phyloP scores from a whole-genome alignment of 2,888 invertebrate genomes.

The Sinhomidia bicolor region DNA sequence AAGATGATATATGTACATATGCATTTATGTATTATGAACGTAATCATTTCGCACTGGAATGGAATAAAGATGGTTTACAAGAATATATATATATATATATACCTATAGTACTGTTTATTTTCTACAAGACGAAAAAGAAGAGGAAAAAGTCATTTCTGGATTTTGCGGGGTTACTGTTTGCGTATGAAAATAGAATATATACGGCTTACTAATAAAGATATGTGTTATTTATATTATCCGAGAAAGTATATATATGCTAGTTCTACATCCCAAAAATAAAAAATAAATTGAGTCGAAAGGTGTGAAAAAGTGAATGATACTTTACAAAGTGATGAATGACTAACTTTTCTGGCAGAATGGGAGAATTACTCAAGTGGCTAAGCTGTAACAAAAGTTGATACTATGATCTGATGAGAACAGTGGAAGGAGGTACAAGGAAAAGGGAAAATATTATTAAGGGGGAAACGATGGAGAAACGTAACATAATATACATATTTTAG shows the following conservation, averaged over 20 bases:
- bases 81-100: no score
- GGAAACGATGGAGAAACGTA: neutral
- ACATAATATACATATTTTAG: constrained; percentile 1
- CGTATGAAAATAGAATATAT: no score
- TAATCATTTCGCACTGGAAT: neutral
- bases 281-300: constrained; percentile 67
- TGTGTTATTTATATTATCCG: no score
- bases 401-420: neutral
- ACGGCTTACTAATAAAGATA: no score
- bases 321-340: constrained; percentile 73
- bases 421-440: neutral
- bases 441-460: constrained; percentile 19
- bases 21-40: neutral
- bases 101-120: no score
- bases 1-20: neutral
- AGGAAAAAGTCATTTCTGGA: neutral
- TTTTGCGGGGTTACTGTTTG: neutral
- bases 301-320: constrained; percentile 74
- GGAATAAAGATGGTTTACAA: neutral
- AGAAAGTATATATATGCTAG: neutral
- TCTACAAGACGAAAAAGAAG: no score
- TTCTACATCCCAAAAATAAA: constrained; percentile 11
- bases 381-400: constrained; percentile 52
- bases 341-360: constrained; percentile 62
- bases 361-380: constrained; percentile 74